Conservation (phyloP, 2,797 vertebrate species). For the Cossypha dichroa region DNA sequence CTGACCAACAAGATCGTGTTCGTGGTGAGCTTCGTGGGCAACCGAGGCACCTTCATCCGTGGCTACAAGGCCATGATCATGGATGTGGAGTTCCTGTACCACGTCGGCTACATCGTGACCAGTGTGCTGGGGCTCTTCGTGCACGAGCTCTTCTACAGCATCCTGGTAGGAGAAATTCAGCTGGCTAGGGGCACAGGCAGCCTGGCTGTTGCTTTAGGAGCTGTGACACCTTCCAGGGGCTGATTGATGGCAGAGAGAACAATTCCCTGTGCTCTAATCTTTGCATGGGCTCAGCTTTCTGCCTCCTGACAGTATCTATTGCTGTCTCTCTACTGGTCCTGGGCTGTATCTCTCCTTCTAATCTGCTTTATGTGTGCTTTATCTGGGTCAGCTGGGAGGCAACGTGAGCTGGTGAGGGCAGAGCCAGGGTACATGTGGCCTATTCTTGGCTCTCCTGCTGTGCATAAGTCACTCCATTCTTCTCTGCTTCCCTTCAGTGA, state of each 20-base stretch:
- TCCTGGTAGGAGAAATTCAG: constrained; percentile 80
- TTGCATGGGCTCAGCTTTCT: not conserved
- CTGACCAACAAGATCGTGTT: constrained; percentile 96
- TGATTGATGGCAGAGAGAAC: not conserved
- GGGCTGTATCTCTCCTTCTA: not conserved
- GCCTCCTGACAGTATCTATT: not conserved
- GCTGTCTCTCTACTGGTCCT: not conserved
- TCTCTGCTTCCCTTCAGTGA: not conserved
- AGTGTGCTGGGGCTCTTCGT: constrained; percentile 92
- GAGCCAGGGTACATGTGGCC: not conserved
- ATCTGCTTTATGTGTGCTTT: not conserved
- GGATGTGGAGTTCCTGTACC: constrained; percentile 96
- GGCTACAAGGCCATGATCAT: constrained; percentile 97
- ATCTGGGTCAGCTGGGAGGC: constrained; percentile 49
- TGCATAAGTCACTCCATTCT: constrained; percentile 7
- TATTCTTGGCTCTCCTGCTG: constrained; percentile 46
- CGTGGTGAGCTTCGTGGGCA: constrained; percentile 96
- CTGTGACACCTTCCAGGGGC: not conserved
- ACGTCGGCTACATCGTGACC: constrained; percentile 91
- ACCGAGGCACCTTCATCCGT: constrained; percentile 96
- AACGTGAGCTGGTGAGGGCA: constrained; percentile 21
- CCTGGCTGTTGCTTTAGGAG: not conserved
- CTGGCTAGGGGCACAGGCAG: not conserved
- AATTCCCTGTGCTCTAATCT: not conserved
- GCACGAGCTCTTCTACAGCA: constrained; percentile 96